Conservation (phyloP, 2,113 vertebrate species). For the Dromaius novaehollandiae region DNA sequence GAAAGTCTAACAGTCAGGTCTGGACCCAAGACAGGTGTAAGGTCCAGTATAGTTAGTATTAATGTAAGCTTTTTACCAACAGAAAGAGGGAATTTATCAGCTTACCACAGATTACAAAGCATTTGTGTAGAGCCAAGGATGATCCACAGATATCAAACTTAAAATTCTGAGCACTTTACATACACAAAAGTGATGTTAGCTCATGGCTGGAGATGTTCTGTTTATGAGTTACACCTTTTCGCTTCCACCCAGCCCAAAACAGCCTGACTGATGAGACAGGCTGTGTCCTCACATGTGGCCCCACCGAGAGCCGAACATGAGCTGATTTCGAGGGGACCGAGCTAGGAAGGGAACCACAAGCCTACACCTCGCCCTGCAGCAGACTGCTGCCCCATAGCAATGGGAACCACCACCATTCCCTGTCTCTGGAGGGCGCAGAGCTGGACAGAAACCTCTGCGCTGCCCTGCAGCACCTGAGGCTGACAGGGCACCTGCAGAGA, state of each 20-base stretch:
- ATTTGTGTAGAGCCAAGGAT: not conserved
- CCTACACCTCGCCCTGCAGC: not conserved
- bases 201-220: not conserved
- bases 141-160: not conserved
- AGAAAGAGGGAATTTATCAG: not conserved
- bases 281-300: not conserved
- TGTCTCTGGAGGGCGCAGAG: not conserved
- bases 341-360: not conserved
- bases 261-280: not conserved
- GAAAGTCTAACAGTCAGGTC: not conserved
- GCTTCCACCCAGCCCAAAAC: not conserved
- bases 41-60: not conserved
- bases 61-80: not conserved
- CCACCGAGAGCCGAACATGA: accelerated
- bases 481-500: accelerated
- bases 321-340: not conserved
- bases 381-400: not conserved
- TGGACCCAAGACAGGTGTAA: not conserved
- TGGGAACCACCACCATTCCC: accelerated
- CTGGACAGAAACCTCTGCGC: not conserved
- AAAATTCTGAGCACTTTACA: not conserved
- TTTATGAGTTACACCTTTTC: not conserved
- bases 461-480: not conserved
- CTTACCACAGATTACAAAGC: not conserved
- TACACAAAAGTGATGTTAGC: not conserved